A percentile compares a stretch with the other conserved stretches of the same genome.
These are phyloP conservation scores for Neosilurus hyrtlii DNA, from an alignment of 2,797 vertebrate genomes.

Conservation along the genomic window DNA sequence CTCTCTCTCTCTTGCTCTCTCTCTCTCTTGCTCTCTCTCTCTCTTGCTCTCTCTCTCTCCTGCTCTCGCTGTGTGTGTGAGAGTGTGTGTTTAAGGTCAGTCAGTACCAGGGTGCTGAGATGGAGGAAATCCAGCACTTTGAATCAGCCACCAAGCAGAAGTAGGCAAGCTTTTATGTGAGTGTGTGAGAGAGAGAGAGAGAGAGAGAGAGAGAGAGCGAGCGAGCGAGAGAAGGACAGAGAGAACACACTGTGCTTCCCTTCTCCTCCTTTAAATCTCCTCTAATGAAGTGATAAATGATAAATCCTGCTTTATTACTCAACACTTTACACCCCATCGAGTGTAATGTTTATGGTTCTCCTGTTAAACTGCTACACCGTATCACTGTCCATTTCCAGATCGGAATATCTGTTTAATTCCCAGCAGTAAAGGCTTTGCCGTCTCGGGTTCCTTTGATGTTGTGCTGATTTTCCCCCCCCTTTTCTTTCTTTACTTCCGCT, in stretches of 20 bases:
- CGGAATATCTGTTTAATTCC: not conserved
- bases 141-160: conserved; percentile 40
- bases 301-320: conserved; percentile 28
- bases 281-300: conserved; percentile 31
- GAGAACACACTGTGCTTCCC: not conserved
- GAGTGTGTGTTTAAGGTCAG: not conserved
- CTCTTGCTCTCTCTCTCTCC: no score
- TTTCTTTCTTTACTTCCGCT: no score
- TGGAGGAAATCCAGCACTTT: conserved; percentile 46
- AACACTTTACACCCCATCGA: not conserved
- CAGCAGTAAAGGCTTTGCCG: not conserved
- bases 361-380: not conserved
- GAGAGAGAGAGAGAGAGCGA: no score
- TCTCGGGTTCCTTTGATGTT: not conserved
- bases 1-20: no score
- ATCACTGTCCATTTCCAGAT: not conserved
- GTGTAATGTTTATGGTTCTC: not conserved
- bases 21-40: no score
- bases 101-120: conserved; percentile 46
- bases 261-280: conserved; percentile 6
- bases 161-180: not conserved
- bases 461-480: no score
- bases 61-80: no score
- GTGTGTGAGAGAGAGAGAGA: not conserved
- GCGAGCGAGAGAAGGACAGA: no score